A percentile compares a stretch with the other conserved stretches of the same genome.
Conservation (phyloP, 2,113 vertebrate species). For the Melanotaenia duboulayi region DNA sequence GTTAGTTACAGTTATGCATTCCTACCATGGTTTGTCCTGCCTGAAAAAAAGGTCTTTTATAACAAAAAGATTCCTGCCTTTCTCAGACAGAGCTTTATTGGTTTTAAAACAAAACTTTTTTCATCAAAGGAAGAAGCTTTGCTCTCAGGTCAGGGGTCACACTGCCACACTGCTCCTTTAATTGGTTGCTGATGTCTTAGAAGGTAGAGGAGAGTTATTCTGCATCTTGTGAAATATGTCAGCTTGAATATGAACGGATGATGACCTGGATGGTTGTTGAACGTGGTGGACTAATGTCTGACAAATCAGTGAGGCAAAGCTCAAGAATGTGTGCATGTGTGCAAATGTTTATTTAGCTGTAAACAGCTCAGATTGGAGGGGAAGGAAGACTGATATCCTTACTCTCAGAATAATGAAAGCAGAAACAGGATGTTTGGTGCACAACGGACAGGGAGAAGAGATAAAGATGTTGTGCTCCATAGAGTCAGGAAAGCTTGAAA, state of each 20-base stretch:
- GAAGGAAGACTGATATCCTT: constrained; percentile 80
- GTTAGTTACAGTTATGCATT: not conserved
- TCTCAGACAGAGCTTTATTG: not conserved
- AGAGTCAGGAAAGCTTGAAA: constrained; percentile 7
- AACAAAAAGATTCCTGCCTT: not conserved
- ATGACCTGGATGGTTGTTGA: not conserved
- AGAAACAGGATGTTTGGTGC: constrained; percentile 81
- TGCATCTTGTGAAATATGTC: not conserved
- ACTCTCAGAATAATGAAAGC: constrained; percentile 63
- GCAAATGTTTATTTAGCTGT: constrained; percentile 55
- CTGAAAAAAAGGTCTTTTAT: not conserved
- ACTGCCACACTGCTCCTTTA: not conserved
- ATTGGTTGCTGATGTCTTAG: not conserved
- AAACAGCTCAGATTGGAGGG: constrained; percentile 53
- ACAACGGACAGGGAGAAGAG: constrained; percentile 26
- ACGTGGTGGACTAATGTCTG: not conserved
- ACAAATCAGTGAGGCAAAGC: constrained; percentile 2
- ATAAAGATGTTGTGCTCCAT: constrained; percentile 36
- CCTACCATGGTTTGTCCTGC: not conserved
- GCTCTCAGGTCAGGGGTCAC: not conserved
- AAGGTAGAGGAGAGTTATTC: not conserved
- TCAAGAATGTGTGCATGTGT: constrained; percentile 1
- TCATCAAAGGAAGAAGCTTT: not conserved
- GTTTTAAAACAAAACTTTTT: not conserved
- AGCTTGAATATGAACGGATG: not conserved